phyloP scores from a whole-genome alignment of 2,797 vertebrate species.

The Pipistrellus pygmaeus region DNA sequence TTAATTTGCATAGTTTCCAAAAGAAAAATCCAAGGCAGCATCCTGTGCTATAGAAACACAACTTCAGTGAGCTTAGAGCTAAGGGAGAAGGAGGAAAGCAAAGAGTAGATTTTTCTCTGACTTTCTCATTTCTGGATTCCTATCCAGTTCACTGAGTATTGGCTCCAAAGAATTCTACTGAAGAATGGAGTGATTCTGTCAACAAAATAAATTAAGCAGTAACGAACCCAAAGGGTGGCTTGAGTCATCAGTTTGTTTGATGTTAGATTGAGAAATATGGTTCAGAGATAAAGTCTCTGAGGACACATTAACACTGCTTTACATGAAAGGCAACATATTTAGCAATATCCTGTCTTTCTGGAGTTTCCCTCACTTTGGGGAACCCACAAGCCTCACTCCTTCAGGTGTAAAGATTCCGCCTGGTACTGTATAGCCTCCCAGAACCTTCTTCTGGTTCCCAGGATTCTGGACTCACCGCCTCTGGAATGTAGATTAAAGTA shows the following conservation, averaged over 20 bases:
- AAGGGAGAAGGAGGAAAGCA: background rate
- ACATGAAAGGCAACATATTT: background rate
- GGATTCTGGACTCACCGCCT: background rate
- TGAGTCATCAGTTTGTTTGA: constrained; percentile 1
- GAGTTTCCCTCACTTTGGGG: background rate
- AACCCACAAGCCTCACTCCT: background rate
- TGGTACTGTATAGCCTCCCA: background rate
- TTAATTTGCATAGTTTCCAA: constrained; percentile 64
- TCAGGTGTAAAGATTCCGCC: background rate
- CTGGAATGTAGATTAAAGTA: background rate
- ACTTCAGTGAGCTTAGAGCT: background rate
- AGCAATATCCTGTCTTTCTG: background rate
- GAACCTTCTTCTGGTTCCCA: background rate
- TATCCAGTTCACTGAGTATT: background rate
- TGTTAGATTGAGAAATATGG: constrained; percentile 46
- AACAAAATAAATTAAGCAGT: background rate
- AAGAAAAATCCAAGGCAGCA: constrained; percentile 52
- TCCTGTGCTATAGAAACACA: constrained; percentile 57
- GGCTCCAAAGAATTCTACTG: background rate
- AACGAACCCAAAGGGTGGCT: background rate
- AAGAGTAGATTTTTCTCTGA: background rate
- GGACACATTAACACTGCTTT: background rate
- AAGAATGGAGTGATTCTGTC: background rate
- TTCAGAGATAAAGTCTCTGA: constrained; percentile 10
- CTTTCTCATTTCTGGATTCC: background rate